A percentile compares a stretch with the other conserved stretches of the same genome.
Conservation (phyloP, 2,888 invertebrate genomes). For the Plutella xylostella region DNA sequence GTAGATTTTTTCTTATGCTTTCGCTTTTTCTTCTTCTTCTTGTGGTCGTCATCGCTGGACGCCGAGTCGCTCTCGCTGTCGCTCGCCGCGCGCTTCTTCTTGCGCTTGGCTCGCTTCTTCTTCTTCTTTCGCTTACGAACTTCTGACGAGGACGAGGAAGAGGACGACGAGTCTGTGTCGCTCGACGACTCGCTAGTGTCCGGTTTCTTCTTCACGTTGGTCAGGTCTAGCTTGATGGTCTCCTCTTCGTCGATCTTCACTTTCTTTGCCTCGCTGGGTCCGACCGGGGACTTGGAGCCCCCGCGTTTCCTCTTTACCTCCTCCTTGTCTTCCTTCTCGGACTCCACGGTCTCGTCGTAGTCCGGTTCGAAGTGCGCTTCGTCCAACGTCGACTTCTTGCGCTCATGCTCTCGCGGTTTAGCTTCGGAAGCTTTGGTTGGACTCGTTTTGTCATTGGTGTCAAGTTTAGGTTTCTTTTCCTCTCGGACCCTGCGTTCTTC, state of each 20-base stretch:
- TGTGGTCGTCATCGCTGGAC: conserved; percentile 75
- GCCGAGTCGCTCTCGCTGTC: conserved; percentile 75
- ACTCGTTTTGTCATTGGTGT: conserved; percentile 20
- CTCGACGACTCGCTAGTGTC: conserved; percentile 56
- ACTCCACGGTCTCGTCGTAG: conserved; percentile 73
- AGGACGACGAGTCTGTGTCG: conserved; percentile 59
- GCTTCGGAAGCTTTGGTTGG: conserved; percentile 24
- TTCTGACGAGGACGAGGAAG: conserved; percentile 61
- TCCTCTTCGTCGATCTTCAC: conserved; percentile 44
- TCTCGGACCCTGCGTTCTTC: conserved; percentile 31
- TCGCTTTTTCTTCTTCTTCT: conserved; percentile 76
- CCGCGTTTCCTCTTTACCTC: conserved; percentile 53
- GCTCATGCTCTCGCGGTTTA: conserved; percentile 45
- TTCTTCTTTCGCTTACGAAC: conserved; percentile 72
- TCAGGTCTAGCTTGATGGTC: conserved; percentile 60
- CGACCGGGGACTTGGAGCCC: conserved; percentile 37
- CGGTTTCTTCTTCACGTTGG: conserved; percentile 60
- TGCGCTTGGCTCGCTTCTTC: conserved; percentile 72
- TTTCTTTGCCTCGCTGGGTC: conserved; percentile 37
- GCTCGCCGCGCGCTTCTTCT: conserved; percentile 71
- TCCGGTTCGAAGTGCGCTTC: conserved; percentile 82
- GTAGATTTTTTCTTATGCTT: conserved; percentile 77
- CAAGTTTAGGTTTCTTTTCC: conserved; percentile 26
- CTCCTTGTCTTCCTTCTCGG: conserved; percentile 73
- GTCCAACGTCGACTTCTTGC: conserved; percentile 76